Percentiles rank a stretch among this genome's conserved stretches.
Conservation (phyloP, 2,888 invertebrate species). For the Drosophila flavopinicola region DNA sequence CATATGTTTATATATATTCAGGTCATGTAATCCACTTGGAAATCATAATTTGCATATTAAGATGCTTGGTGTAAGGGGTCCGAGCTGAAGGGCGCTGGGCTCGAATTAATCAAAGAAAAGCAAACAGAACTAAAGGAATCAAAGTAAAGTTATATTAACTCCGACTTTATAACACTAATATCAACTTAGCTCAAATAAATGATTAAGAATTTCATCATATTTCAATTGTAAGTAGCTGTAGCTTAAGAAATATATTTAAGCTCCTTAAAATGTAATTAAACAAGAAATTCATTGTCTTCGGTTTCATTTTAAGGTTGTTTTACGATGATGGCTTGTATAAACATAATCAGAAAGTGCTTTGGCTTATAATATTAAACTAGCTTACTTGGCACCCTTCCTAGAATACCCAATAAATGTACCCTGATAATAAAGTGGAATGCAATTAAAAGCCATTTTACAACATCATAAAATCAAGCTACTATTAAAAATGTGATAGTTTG, state of each 20-base stretch:
- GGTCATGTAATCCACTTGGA: slow-evolving; percentile 50
- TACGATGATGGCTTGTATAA: not conserved
- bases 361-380: not conserved
- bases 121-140: not conserved
- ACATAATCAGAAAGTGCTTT: not conserved
- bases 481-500: slow-evolving; percentile 26
- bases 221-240: too few relatives aligned
- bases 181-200: too few relatives aligned
- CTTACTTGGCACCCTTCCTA: not conserved
- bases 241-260: too few relatives aligned
- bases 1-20: slow-evolving; percentile 47
- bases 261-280: too few relatives aligned
- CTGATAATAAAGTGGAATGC: slow-evolving; percentile 9
- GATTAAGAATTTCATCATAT: too few relatives aligned
- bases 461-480: slow-evolving; percentile 52
- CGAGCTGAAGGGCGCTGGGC: not conserved
- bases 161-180: too few relatives aligned
- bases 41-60: slow-evolving; percentile 56
- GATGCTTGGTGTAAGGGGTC: slow-evolving; percentile 3
- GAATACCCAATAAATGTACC: slow-evolving; percentile 8
- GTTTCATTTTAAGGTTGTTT: not conserved
- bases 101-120: not conserved
- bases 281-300: too few relatives aligned
- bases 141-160: too few relatives aligned
- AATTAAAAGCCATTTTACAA: slow-evolving; percentile 54